Evolutionary conservation across 2,797 vertebrate species (phyloP).

Genomic region (Gadopsis marmoratus): DNA sequence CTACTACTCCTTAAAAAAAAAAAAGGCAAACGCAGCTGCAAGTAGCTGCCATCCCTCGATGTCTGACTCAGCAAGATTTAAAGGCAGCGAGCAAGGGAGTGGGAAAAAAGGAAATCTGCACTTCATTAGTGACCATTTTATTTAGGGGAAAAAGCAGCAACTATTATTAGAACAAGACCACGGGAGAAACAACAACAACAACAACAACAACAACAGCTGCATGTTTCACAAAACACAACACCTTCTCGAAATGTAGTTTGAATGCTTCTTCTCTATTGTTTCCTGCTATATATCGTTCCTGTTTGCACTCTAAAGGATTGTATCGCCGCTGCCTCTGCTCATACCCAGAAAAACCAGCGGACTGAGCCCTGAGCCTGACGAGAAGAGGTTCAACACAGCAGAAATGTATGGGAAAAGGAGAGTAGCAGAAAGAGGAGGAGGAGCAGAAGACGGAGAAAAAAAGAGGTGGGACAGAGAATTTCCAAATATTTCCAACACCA

Average conservation of each 20-base stretch:
- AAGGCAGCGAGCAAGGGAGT: constrained; percentile 34
- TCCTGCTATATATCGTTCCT: constrained; percentile 11
- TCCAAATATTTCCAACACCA: constrained; percentile 36
- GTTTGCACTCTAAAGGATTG: constrained; percentile 4
- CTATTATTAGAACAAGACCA: constrained; percentile 62
- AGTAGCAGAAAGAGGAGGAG: background rate
- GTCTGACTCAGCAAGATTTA: constrained; percentile 56
- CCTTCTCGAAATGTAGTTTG: background rate
- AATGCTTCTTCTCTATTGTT: background rate
- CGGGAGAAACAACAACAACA: constrained; percentile 25
- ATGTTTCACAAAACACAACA: constrained; percentile 28
- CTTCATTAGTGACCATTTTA: constrained; percentile 52
- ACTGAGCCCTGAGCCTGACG: background rate
- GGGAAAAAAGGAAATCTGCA: constrained; percentile 69
- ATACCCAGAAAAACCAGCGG: background rate
- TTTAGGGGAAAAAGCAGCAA: constrained; percentile 31
- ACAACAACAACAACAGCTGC: constrained; percentile 38
- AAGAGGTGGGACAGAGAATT: constrained; percentile 9
- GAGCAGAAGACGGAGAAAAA: background rate
- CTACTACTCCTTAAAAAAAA: constrained; percentile 30
- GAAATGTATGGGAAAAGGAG: background rate
- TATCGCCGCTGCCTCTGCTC: background rate
- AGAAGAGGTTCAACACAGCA: background rate
- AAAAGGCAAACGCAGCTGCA: constrained; percentile 29
- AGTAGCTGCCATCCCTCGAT: background rate